A percentile compares a stretch with the other conserved stretches of the same genome.
Conservation (phyloP, 2,113 vertebrate genomes). For the Xyrauchen texanus region DNA sequence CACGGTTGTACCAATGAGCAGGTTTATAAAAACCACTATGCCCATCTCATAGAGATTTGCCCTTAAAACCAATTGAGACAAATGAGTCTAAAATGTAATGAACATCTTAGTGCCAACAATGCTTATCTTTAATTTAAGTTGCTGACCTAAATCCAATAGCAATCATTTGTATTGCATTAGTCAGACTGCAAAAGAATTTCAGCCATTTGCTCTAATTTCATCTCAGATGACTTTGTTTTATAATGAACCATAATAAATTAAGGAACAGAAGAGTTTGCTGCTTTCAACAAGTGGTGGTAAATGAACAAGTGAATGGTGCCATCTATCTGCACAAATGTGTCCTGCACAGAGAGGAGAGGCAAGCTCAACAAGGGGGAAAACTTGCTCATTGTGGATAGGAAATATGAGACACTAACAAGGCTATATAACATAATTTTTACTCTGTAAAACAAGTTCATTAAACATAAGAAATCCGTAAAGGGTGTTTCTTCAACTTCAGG, state of each 20-base stretch:
- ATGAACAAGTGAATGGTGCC: slow-evolving; percentile 42
- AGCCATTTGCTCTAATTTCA: slow-evolving; percentile 17
- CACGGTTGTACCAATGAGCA: not conserved
- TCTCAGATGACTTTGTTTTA: not conserved
- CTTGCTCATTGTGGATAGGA: no score
- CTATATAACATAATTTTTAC: no score
- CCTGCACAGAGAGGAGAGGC: not conserved
- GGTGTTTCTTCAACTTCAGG: no score
- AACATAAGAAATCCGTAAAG: no score
- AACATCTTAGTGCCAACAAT: slow-evolving; percentile 8
- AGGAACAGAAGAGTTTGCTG: no score
- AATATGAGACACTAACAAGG: no score
- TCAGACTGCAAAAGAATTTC: slow-evolving; percentile 7
- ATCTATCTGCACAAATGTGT: slow-evolving; percentile 39
- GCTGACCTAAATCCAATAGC: slow-evolving; percentile 9
- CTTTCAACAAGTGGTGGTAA: slow-evolving; percentile 33
- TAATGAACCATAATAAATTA: slow-evolving; percentile 6
- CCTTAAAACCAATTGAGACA: slow-evolving; percentile 16
- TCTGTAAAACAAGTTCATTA: no score
- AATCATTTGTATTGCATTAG: slow-evolving; percentile 26
- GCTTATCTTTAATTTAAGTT: slow-evolving; percentile 23
- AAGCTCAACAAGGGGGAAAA: no score
- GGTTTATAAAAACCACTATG: not conserved
- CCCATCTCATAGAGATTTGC: not conserved
- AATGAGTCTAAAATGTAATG: not conserved